A percentile compares a stretch with the other conserved stretches of the same genome.
Conservation (phyloP, 2,888 invertebrate species). For the Trachelus iudaicus region DNA sequence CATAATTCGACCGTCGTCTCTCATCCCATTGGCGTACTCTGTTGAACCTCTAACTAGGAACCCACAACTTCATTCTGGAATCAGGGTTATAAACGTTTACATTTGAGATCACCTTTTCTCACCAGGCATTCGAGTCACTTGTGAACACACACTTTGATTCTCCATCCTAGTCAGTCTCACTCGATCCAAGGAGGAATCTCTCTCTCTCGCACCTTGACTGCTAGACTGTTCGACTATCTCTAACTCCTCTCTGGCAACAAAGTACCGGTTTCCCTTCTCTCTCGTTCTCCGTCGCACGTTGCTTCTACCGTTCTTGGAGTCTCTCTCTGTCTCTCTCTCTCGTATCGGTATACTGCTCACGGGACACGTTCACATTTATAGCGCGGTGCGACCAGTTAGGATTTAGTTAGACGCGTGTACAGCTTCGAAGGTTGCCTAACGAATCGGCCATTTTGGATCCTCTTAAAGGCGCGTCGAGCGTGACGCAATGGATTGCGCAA, state of each 20-base stretch:
- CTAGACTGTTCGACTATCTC: slow-evolving; percentile 5
- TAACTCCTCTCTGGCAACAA: slow-evolving; percentile 13
- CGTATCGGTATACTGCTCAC: slow-evolving; percentile 51
- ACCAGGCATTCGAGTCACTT: neutral
- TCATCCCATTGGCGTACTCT: neutral
- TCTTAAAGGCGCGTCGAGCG: slow-evolving; percentile 21
- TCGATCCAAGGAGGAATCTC: neutral
- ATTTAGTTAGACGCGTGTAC: slow-evolving; percentile 41
- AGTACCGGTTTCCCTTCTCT: slow-evolving; percentile 40
- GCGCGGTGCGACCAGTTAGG: slow-evolving; percentile 48
- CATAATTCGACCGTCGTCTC: neutral
- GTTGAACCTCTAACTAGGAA: neutral
- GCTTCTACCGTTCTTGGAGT: neutral
- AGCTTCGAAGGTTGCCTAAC: slow-evolving; percentile 53
- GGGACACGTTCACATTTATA: slow-evolving; percentile 55
- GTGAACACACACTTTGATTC: neutral
- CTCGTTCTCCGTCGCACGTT: neutral
- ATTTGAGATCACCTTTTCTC: neutral
- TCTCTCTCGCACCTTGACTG: neutral
- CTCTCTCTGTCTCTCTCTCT: slow-evolving; percentile 10
- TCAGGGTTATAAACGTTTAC: neutral
- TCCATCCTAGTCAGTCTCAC: neutral
- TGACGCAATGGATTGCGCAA: slow-evolving; percentile 17
- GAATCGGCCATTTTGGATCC: slow-evolving; percentile 53
- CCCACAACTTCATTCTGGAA: neutral